Percentiles rank a stretch among this genome's conserved stretches.
These are phyloP conservation scores for Panagrolaimus sp. DNA, from an alignment of 1,140 invertebrate genomes.

Conservation along the genomic window DNA sequence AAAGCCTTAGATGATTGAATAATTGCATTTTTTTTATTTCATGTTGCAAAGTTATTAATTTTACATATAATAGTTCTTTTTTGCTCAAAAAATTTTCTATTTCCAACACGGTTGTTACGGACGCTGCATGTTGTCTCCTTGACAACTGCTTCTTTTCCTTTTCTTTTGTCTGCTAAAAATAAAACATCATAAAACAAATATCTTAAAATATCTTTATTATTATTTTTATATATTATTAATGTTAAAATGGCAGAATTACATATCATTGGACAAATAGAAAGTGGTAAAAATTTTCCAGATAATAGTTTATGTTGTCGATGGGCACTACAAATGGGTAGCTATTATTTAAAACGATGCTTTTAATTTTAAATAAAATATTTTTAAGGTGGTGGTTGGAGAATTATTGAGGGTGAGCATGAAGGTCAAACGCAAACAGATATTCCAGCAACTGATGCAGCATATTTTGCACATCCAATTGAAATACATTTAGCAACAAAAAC, in stretches of 20 bases:
- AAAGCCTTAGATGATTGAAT: too few species aligned
- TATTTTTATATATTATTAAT: too few species aligned
- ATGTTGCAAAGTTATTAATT: too few species aligned
- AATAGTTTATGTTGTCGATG: slow-evolving; percentile 78
- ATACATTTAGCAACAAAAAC: slow-evolving; percentile 75
- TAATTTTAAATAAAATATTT: background rate
- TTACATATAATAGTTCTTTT: too few species aligned
- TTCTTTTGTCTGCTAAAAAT: too few species aligned
- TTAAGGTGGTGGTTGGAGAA: slow-evolving; percentile 74
- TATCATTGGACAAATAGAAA: slow-evolving; percentile 75
- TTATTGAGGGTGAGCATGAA: slow-evolving; percentile 70
- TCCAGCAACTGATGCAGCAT: slow-evolving; percentile 66
- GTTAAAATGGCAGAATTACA: slow-evolving; percentile 77
- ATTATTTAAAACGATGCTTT: background rate
- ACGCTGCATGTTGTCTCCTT: too few species aligned
- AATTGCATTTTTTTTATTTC: too few species aligned
- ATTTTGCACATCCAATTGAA: slow-evolving; percentile 78
- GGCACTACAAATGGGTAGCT: slow-evolving; percentile 73
- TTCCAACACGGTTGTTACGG: too few species aligned
- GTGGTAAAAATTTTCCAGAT: slow-evolving; percentile 71
- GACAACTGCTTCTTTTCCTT: too few species aligned
- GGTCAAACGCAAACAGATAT: slow-evolving; percentile 78
- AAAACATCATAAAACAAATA: too few species aligned
- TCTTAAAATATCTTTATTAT: too few species aligned
- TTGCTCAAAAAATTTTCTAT: too few species aligned